Percentiles rank a stretch among this genome's conserved stretches.
These are phyloP conservation scores for Ictalurus furcatus DNA, from an alignment of 2,113 vertebrate species.

Conservation along the genomic window DNA sequence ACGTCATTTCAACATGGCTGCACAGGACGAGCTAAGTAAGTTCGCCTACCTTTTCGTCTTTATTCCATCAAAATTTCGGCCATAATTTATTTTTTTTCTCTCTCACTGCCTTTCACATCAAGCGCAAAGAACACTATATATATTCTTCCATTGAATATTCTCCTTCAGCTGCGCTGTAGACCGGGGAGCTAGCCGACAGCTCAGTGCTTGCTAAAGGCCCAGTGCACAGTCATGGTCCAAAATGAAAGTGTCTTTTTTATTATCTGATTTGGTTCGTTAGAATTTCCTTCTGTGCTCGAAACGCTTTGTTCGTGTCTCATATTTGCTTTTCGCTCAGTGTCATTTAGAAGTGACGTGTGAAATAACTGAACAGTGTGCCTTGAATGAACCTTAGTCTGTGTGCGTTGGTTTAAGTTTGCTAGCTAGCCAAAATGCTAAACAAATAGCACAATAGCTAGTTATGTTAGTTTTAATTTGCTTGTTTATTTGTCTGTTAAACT, in stretches of 20 bases:
- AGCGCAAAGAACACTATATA: background rate
- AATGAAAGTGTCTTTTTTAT: slow-evolving; percentile 57
- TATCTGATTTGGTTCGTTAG: background rate
- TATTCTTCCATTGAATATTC: background rate
- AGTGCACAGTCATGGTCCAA: slow-evolving; percentile 79
- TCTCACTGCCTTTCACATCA: too few relatives aligned
- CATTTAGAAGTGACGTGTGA: background rate
- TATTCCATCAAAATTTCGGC: background rate
- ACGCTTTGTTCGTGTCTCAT: background rate
- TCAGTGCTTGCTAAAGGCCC: slow-evolving; percentile 65
- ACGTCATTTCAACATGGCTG: slow-evolving; percentile 74
- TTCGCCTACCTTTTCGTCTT: slow-evolving; percentile 58
- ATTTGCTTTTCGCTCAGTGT: background rate
- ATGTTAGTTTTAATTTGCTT: background rate
- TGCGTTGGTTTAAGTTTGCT: slow-evolving; percentile 1
- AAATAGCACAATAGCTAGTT: background rate
- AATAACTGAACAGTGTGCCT: background rate
- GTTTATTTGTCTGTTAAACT: background rate
- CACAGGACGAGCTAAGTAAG: slow-evolving; percentile 83
- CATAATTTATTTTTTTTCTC: too few relatives aligned
- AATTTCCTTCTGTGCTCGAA: fast-evolving
- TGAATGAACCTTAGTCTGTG: background rate
- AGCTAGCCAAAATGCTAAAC: slow-evolving; percentile 32
- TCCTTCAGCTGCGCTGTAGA: background rate
- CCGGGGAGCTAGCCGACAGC: slow-evolving; percentile 53